These are phyloP conservation scores for Phoronis australis DNA, from an alignment of 2,888 invertebrate species.

Conservation along the genomic window DNA sequence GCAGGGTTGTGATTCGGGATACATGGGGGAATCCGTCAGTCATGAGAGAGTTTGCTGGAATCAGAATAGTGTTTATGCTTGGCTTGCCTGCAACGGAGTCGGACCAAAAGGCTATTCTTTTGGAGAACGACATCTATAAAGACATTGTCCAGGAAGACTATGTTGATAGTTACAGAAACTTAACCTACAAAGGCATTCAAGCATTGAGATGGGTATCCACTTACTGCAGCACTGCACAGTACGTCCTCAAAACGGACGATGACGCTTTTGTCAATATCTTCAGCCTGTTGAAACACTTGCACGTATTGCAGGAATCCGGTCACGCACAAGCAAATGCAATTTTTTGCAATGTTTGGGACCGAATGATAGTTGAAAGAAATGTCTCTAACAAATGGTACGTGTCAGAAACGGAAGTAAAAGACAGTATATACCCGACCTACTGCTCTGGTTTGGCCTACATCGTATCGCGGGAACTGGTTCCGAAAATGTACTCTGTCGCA, in stretches of 20 bases:
- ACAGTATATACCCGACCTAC: constrained; percentile 25
- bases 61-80: constrained; percentile 29
- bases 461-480: constrained; percentile 26
- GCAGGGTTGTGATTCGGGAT: constrained; percentile 26
- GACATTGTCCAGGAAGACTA: constrained; percentile 40
- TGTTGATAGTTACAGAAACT: constrained; percentile 29
- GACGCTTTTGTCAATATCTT: constrained; percentile 37
- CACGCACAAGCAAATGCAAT: not conserved
- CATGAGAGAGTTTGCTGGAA: constrained; percentile 17
- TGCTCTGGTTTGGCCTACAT: constrained; percentile 38
- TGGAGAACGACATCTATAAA: constrained; percentile 16
- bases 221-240: constrained; percentile 25
- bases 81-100: constrained; percentile 14
- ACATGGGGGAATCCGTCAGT: constrained; percentile 30
- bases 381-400: constrained; percentile 30
- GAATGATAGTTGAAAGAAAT: constrained; percentile 13
- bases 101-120: not conserved
- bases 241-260: constrained; percentile 34
- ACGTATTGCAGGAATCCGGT: not conserved
- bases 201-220: constrained; percentile 30
- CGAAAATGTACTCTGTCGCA: constrained; percentile 20
- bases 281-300: constrained; percentile 18
- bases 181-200: constrained; percentile 36
- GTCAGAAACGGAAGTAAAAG: constrained; percentile 6
- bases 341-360: not conserved